Evolutionary conservation across 2,888 invertebrate species (phyloP).

Genomic region (Drosophila ochracea): DNA sequence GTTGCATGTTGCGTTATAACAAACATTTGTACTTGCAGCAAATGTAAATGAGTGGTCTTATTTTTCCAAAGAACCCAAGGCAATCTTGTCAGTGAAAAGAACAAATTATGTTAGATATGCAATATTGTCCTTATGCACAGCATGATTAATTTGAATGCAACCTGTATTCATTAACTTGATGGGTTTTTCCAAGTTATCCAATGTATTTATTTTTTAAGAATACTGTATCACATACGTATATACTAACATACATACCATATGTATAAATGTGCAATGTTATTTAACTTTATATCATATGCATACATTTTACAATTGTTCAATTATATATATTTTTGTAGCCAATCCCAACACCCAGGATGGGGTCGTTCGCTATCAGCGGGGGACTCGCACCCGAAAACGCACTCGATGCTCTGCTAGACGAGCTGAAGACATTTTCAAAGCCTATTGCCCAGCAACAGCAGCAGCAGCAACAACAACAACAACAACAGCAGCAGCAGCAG

Average conservation of each 20-base stretch:
- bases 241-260: slow-evolving; percentile 24
- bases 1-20: slow-evolving; percentile 17
- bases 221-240: slow-evolving; percentile 34
- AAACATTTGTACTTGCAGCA: background rate
- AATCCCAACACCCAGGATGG: slow-evolving; percentile 88
- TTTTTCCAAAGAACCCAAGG: background rate
- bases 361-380: slow-evolving; percentile 87
- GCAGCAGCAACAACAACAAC: slow-evolving; percentile 28
- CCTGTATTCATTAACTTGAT: slow-evolving; percentile 30
- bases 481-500: slow-evolving; percentile 60
- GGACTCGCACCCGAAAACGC: slow-evolving; percentile 93
- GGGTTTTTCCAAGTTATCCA: slow-evolving; percentile 28
- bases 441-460: slow-evolving; percentile 86
- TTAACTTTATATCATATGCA: slow-evolving; percentile 19
- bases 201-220: slow-evolving; percentile 29
- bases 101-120: slow-evolving; percentile 1
- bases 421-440: slow-evolving; percentile 94
- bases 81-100: background rate
- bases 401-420: slow-evolving; percentile 98
- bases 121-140: slow-evolving; percentile 31
- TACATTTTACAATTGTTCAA: slow-evolving; percentile 41
- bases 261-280: slow-evolving; percentile 51
- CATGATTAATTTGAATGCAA: slow-evolving; percentile 44
- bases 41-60: background rate
- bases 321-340: slow-evolving; percentile 85